Conservation (phyloP, 2,797 vertebrate genomes). For the Acomys russatus region DNA sequence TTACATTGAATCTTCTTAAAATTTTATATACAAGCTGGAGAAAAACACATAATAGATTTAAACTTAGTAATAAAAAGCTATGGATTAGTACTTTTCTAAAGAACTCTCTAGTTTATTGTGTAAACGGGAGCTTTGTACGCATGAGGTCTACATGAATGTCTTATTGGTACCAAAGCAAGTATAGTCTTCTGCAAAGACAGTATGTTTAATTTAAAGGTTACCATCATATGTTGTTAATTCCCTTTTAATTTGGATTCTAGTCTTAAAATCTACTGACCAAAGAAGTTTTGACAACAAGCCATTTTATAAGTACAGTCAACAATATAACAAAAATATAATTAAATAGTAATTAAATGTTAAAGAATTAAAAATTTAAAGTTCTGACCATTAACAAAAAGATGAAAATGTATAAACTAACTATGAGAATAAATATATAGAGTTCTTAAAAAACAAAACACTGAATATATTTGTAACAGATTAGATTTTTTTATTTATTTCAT, state of each 20-base stretch:
- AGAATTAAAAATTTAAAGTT: not conserved
- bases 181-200: slow-evolving; percentile 13
- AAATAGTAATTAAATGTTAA: not conserved
- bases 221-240: not conserved
- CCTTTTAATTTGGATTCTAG: not conserved
- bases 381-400: slow-evolving; percentile 18
- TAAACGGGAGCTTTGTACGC: not conserved
- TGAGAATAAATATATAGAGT: not conserved
- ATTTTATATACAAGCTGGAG: slow-evolving; percentile 45
- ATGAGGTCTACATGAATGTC: not conserved
- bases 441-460: not conserved
- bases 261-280: slow-evolving; percentile 3
- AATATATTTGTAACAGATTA: slow-evolving; percentile 22
- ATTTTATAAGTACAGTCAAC: not conserved
- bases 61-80: not conserved
- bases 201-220: slow-evolving; percentile 6
- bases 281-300: not conserved
- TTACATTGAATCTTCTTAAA: slow-evolving; percentile 1
- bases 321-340: slow-evolving; percentile 53
- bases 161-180: not conserved
- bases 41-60: slow-evolving; percentile 29
- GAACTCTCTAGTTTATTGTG: not conserved
- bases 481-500: not conserved
- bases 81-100: slow-evolving; percentile 49
- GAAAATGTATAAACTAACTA: not conserved